phyloP scores from a whole-genome alignment of 2,888 invertebrate genomes.

The Calameuta pallipes region DNA sequence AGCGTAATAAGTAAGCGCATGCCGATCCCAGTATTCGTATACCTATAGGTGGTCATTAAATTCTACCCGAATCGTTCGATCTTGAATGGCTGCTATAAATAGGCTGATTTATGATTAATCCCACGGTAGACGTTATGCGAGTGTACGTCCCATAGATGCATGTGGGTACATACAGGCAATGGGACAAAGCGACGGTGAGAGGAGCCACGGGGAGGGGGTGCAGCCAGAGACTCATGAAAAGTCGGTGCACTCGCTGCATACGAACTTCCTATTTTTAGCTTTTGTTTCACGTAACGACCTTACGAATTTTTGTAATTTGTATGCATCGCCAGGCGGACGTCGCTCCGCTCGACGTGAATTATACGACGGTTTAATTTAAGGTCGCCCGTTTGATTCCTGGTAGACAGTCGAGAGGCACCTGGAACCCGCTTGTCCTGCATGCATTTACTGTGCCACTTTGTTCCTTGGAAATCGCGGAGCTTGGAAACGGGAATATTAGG shows the following conservation, averaged over 20 bases:
- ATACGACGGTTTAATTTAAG: slow-evolving; percentile 61
- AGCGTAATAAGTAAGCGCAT: background rate
- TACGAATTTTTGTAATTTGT: slow-evolving; percentile 58
- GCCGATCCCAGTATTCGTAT: background rate
- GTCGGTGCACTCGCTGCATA: slow-evolving; percentile 15
- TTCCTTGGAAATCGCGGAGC: background rate
- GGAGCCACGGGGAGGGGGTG: background rate
- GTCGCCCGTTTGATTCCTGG: slow-evolving; percentile 58
- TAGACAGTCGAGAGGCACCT: slow-evolving; percentile 37
- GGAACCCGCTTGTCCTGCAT: background rate
- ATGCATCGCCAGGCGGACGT: slow-evolving; percentile 51
- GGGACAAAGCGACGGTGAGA: background rate
- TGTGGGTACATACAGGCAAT: background rate
- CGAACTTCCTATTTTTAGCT: slow-evolving; percentile 23
- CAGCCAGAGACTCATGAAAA: background rate
- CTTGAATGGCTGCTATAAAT: slow-evolving; percentile 15
- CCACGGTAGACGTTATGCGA: background rate
- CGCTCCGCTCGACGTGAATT: slow-evolving; percentile 59
- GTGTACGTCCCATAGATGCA: background rate
- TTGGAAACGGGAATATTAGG: background rate
- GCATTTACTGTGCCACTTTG: background rate
- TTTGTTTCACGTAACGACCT: slow-evolving; percentile 41
- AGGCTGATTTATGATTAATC: slow-evolving; percentile 19
- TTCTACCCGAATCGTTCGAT: slow-evolving; percentile 33
- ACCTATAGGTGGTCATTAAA: background rate